Conservation (phyloP, 2,113 vertebrate species). For the Genyomyrus donnyi region DNA sequence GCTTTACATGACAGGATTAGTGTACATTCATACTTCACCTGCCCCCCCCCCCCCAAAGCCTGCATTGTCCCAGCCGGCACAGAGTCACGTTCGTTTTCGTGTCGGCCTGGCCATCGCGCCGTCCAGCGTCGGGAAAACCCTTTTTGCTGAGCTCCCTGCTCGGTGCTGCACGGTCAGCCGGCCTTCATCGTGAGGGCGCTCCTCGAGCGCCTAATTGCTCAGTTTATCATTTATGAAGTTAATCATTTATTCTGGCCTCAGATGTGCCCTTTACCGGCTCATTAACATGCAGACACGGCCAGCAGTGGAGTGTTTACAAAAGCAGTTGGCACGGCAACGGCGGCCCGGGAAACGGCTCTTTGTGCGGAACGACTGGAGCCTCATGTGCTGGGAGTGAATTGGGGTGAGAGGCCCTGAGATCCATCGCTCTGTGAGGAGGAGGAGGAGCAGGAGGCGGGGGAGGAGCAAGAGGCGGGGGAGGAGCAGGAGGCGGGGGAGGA, state of each 20-base stretch:
- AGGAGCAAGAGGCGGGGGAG: too few relatives aligned
- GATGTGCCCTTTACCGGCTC: not conserved
- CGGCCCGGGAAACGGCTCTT: not conserved
- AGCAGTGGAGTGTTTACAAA: not conserved
- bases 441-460: too few relatives aligned
- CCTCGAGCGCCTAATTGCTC: not conserved
- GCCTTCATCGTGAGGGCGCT: not conserved
- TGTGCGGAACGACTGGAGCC: constrained; percentile 8
- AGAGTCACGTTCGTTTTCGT: not conserved
- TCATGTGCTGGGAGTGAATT: not conserved
- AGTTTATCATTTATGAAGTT: not conserved
- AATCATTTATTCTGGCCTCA: not conserved
- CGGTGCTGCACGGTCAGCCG: not conserved
- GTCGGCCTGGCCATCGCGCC: not conserved
- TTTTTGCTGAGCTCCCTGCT: not conserved
- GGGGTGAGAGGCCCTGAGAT: not conserved
- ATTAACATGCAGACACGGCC: not conserved
- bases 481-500: too few relatives aligned
- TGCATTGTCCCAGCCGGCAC: not conserved
- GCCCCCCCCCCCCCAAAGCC: too few relatives aligned
- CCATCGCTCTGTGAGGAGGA: not conserved
- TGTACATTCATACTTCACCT: not conserved
- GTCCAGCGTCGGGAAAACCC: not conserved
- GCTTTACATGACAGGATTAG: not conserved
- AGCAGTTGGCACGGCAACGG: constrained; percentile 17